A percentile compares a stretch with the other conserved stretches of the same genome.
Conservation (phyloP, 1,140 invertebrate species). For the Chrysoperla carnea region DNA sequence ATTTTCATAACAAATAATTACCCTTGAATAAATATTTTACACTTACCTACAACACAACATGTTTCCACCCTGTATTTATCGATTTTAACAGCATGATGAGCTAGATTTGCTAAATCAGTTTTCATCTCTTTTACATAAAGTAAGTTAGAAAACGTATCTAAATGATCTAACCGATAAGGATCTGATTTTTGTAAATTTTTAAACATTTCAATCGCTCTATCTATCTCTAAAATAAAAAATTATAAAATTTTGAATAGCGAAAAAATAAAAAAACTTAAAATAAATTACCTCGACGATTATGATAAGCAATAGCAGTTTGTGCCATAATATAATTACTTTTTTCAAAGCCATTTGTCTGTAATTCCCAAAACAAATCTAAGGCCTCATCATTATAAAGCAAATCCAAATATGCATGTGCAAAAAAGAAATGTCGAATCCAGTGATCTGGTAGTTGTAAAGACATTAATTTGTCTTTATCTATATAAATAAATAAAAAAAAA, state of each 20-base stretch:
- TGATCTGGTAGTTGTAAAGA: conserved; percentile 13
- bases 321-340: conserved; percentile 81
- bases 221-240: conserved; percentile 52
- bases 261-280: conserved; percentile 4
- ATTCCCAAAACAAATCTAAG: conserved; percentile 57
- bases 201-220: conserved; percentile 74
- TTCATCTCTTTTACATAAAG: conserved; percentile 88
- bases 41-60: conserved; percentile 89
- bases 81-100: conserved; percentile 81
- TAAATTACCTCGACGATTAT: conserved; percentile 70
- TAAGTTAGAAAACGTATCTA: conserved; percentile 94
- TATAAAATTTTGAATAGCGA: neutral
- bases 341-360: conserved; percentile 64
- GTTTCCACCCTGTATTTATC: conserved; percentile 97
- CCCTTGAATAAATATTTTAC: too few relatives aligned
- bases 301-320: conserved; percentile 81
- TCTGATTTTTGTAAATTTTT: conserved; percentile 64
- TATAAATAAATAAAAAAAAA: too few relatives aligned
- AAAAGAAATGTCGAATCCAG: conserved; percentile 53
- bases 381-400: conserved; percentile 82
- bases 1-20: too few relatives aligned
- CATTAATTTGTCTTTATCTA: neutral
- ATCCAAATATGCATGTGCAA: conserved; percentile 80
- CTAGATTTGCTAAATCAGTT: conserved; percentile 81
- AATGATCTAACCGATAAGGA: conserved; percentile 84